Evolutionary conservation across 2,797 vertebrate genomes (phyloP).

Genomic region (Fistularia commersonii): DNA sequence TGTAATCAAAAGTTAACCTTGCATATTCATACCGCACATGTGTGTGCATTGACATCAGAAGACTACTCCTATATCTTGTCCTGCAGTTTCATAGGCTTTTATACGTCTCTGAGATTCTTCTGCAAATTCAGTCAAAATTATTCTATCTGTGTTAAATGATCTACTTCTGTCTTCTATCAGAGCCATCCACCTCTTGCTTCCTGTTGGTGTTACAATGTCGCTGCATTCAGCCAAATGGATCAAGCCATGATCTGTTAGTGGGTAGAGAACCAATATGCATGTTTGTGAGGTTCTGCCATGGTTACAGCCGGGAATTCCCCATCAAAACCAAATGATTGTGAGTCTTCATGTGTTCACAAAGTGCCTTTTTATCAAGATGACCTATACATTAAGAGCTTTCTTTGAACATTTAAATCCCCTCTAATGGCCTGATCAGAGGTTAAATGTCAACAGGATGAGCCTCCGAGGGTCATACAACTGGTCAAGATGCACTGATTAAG

Average conservation of each 20-base stretch:
- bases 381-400: conserved; percentile 24
- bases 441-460: conserved; percentile 52
- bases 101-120: neutral
- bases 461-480: conserved; percentile 45
- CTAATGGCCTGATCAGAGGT: conserved; percentile 48
- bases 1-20: no score
- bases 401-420: conserved; percentile 44
- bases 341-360: conserved; percentile 49
- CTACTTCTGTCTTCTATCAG: no score
- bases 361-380: conserved; percentile 51
- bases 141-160: no score
- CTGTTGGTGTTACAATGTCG: no score
- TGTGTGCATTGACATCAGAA: no score
- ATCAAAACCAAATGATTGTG: conserved; percentile 27
- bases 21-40: no score
- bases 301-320: conserved; percentile 34
- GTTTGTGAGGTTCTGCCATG: conserved; percentile 7
- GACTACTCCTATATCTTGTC: neutral
- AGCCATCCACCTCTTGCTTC: no score
- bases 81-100: neutral
- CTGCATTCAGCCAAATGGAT: no score
- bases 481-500: conserved; percentile 43
- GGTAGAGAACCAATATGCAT: no score
- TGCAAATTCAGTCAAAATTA: no score
- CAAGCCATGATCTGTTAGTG: no score